phyloP scores from a whole-genome alignment of 2,797 vertebrate genomes.

The Chelonia mydas region DNA sequence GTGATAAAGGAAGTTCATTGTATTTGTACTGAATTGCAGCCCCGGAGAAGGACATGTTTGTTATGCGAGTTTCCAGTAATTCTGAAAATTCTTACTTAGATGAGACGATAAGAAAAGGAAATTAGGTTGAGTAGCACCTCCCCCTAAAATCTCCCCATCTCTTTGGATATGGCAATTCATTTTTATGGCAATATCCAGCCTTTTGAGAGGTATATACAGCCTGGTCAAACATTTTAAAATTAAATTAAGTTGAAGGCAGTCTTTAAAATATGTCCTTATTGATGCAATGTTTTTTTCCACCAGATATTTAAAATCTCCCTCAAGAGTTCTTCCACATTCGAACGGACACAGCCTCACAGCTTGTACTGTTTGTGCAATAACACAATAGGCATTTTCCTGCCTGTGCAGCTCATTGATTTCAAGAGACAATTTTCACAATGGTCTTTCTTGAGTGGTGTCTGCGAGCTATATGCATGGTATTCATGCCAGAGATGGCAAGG shows the following conservation, averaged over 20 bases:
- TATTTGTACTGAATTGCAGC: neutral
- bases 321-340: neutral
- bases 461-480: neutral
- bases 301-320: neutral
- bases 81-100: conserved; percentile 71
- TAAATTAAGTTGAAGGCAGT: neutral
- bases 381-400: neutral
- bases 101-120: conserved; percentile 77
- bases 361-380: neutral
- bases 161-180: neutral
- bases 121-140: conserved; percentile 57
- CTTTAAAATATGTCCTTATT: neutral
- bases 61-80: conserved; percentile 45
- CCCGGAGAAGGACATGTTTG: neutral
- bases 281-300: neutral
- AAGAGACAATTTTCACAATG: neutral
- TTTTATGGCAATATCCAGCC: neutral
- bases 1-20: neutral
- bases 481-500: neutral
- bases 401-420: neutral
- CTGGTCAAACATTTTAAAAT: neutral
- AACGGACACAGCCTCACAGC: neutral
- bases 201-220: neutral
- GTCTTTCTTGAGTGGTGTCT: neutral
- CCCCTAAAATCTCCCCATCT: neutral